Percentiles rank a stretch among this genome's conserved stretches.
Conservation (phyloP, 2,113 vertebrate species). For the Ia io region DNA sequence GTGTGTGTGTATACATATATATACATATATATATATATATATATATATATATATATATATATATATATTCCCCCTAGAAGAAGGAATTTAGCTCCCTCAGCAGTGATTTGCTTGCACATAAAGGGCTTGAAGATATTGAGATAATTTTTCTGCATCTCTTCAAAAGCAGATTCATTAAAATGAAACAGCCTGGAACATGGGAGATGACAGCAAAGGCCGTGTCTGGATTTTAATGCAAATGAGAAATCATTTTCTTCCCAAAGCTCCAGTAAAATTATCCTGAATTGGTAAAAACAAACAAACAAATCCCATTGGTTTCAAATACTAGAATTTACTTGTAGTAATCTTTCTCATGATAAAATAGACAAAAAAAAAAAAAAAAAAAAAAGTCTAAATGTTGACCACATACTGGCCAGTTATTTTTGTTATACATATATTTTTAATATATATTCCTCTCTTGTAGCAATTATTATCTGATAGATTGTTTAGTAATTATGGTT, state of each 20-base stretch:
- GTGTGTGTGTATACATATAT: too few relatives aligned
- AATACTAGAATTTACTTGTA: neutral
- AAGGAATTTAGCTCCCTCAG: neutral
- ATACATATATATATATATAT: too few relatives aligned
- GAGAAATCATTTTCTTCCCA: neutral
- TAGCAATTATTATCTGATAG: neutral
- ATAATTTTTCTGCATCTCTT: constrained; percentile 20
- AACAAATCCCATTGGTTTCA: neutral
- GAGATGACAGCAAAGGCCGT: neutral
- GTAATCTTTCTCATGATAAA: constrained; percentile 1
- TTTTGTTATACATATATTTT: constrained; percentile 23
- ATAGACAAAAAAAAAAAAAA: neutral
- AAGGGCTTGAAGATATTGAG: constrained; percentile 21
- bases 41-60: neutral
- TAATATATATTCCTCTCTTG: neutral
- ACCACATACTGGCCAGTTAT: neutral
- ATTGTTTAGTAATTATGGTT: neutral
- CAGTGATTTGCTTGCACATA: constrained; percentile 15
- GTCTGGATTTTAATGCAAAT: constrained; percentile 9
- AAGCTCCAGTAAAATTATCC: neutral
- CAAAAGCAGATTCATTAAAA: constrained; percentile 47
- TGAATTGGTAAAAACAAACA: neutral
- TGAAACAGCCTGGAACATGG: neutral
- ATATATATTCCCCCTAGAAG: neutral
- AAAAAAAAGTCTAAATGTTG: neutral